Conservation (phyloP, 2,113 vertebrate genomes). For the Callaeas wilsoni region DNA sequence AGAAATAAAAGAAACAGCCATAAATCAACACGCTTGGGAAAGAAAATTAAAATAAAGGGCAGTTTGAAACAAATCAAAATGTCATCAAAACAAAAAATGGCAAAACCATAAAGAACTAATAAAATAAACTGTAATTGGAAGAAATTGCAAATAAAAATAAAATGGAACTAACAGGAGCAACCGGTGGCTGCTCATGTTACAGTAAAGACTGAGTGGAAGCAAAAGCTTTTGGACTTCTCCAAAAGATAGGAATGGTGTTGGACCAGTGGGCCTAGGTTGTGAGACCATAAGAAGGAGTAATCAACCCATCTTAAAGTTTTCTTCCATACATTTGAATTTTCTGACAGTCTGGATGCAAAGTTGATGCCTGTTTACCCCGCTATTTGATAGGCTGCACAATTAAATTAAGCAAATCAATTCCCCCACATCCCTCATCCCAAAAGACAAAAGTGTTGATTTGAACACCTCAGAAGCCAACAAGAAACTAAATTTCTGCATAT, state of each 20-base stretch:
- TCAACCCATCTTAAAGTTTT: not conserved
- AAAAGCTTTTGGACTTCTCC: not conserved
- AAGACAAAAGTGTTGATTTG: not conserved
- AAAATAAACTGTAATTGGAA: constrained; percentile 11
- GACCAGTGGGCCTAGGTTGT: not conserved
- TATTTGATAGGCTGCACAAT: not conserved
- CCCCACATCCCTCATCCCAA: not conserved
- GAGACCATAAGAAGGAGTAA: not conserved
- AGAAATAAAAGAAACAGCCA: not conserved
- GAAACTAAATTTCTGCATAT: not conserved
- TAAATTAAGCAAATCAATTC: not conserved
- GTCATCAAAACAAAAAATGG: not conserved
- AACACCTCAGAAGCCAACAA: not conserved
- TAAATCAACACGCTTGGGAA: constrained; percentile 6
- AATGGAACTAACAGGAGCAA: not conserved
- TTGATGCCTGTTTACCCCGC: not conserved
- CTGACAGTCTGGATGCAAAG: not conserved
- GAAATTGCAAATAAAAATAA: constrained; percentile 24
- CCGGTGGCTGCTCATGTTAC: not conserved
- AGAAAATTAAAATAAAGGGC: constrained; percentile 33
- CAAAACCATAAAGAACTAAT: constrained; percentile 3
- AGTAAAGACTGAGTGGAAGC: not conserved
- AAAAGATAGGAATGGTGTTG: not conserved
- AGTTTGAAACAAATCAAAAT: constrained; percentile 42
- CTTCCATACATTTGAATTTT: not conserved